Evolutionary conservation across 2,797 vertebrate genomes (phyloP).

Genomic region (Gephyroberyx darwinii): DNA sequence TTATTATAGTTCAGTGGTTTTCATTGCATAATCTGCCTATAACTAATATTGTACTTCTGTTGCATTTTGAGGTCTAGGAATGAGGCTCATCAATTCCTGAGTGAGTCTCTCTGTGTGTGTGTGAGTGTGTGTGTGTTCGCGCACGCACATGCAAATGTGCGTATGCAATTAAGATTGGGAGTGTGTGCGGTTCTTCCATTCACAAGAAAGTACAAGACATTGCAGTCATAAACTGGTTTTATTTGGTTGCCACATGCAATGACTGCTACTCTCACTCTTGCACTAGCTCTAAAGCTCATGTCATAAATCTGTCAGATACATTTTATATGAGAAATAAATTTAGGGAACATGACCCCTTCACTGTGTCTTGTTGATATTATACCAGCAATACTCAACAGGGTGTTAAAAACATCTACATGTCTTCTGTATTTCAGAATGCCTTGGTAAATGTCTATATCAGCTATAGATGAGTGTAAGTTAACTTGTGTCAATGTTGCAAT

Average conservation of each 20-base stretch:
- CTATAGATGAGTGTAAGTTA: conserved; percentile 30
- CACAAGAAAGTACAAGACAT: neutral
- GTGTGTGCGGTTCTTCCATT: neutral
- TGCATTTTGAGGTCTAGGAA: conserved; percentile 3
- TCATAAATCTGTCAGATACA: conserved; percentile 1
- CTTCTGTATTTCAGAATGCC: conserved; percentile 20
- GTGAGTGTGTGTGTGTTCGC: neutral
- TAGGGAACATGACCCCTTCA: neutral
- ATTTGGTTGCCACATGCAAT: neutral
- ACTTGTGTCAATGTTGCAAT: conserved; percentile 15
- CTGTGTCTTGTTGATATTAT: neutral
- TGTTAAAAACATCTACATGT: neutral
- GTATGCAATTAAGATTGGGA: conserved; percentile 3
- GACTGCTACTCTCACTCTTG: neutral
- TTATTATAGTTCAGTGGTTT: neutral
- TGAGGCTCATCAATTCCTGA: neutral
- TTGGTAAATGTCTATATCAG: conserved; percentile 17
- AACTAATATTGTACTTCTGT: neutral
- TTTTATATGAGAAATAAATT: conserved; percentile 5
- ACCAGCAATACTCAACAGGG: neutral
- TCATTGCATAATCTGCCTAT: conserved; percentile 5
- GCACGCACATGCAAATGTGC: neutral
- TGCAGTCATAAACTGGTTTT: conserved; percentile 1
- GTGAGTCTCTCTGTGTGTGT: neutral
- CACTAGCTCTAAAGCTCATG: neutral